Evolutionary conservation across 2,113 vertebrate species (phyloP).

Genomic region (Monopterus albus): DNA sequence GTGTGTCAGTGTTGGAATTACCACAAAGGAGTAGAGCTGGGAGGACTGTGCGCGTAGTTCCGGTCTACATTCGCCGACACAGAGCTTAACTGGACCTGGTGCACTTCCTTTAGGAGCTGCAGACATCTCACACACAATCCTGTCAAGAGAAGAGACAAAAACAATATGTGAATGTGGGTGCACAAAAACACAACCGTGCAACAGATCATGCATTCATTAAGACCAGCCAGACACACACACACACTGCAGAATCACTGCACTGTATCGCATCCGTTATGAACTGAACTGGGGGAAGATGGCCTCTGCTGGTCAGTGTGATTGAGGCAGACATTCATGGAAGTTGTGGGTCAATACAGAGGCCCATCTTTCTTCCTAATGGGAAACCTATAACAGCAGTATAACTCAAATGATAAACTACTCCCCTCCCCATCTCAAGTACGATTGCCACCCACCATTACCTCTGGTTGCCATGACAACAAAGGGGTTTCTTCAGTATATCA

Average conservation of each 20-base stretch:
- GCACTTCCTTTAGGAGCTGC: conserved; percentile 82
- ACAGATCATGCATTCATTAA: conserved; percentile 24
- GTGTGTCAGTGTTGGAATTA: conserved; percentile 73
- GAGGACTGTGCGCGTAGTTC: conserved; percentile 92
- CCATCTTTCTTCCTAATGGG: conserved; percentile 80
- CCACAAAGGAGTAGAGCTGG: conserved; percentile 95
- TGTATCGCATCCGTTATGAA: conserved; percentile 47
- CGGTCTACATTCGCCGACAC: conserved; percentile 93
- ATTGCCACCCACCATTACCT: conserved; percentile 79
- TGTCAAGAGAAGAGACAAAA: conserved; percentile 61
- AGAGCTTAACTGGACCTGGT: conserved; percentile 92
- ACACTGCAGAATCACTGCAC: conserved; percentile 28
- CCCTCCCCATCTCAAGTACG: conserved; percentile 47
- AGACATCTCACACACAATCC: conserved; percentile 97
- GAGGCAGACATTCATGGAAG: conserved; percentile 76
- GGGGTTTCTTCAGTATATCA: conserved; percentile 73
- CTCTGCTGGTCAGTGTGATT: conserved; percentile 62
- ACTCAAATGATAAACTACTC: conserved; percentile 76
- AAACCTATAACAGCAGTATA: conserved; percentile 79
- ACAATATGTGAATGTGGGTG: background rate
- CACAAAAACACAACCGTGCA: conserved; percentile 6
- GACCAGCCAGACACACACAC: conserved; percentile 27
- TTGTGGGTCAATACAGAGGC: conserved; percentile 71
- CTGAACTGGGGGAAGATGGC: conserved; percentile 20
- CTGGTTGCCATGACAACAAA: conserved; percentile 75